Percentiles rank a stretch among this genome's conserved stretches.
These are phyloP conservation scores for Hydrochoerus hydrochaeris DNA, from an alignment of 2,113 vertebrate species.

Conservation along the genomic window DNA sequence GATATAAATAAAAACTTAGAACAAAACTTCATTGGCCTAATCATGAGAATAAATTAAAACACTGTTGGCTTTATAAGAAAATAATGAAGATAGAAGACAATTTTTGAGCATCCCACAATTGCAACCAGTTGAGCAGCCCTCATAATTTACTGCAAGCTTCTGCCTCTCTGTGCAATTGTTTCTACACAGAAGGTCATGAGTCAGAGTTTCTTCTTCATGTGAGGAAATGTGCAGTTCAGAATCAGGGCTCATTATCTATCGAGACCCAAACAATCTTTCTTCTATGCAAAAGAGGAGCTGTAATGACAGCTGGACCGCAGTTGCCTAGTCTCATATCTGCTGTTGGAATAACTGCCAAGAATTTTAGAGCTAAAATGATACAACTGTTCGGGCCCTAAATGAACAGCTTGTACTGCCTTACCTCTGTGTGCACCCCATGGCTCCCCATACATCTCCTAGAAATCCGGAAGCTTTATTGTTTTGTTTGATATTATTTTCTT, in stretches of 20 bases:
- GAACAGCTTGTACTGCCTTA: not conserved
- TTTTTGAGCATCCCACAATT: not conserved
- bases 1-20: not conserved
- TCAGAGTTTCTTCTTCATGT: not conserved
- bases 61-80: not conserved
- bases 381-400: not conserved
- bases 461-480: not conserved
- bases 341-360: not conserved
- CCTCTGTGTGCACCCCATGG: not conserved
- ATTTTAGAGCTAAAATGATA: not conserved
- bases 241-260: not conserved
- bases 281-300: not conserved
- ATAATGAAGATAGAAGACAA: not conserved
- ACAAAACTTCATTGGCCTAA: not conserved
- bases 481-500: not conserved
- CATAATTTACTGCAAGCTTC: not conserved
- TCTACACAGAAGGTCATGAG: not conserved
- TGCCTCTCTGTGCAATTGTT: not conserved
- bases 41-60: not conserved
- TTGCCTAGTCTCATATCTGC: not conserved
- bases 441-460: not conserved
- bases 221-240: not conserved
- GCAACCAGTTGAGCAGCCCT: not conserved
- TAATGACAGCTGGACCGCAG: not conserved
- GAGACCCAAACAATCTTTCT: not conserved